Conservation (phyloP, 2,797 vertebrate genomes). For the Pangasius mekongensis region DNA sequence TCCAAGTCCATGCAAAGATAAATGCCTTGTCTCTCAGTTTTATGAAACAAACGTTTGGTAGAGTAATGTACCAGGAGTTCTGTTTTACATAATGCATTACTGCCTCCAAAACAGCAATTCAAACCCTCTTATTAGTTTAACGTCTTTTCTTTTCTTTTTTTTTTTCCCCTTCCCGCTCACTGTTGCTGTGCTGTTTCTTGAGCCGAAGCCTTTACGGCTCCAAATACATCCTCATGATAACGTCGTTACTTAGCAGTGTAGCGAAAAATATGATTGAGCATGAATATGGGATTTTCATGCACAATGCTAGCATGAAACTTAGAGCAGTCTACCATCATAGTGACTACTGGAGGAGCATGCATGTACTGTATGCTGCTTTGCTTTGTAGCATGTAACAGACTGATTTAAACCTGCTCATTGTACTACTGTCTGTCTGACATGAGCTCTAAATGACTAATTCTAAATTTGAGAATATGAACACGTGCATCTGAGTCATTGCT, state of each 20-base stretch:
- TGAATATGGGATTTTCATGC: not conserved
- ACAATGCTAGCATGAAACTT: not conserved
- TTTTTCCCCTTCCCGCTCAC: not conserved
- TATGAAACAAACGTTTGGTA: not conserved
- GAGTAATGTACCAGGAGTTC: not conserved
- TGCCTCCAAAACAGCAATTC: not conserved
- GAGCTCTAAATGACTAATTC: not conserved
- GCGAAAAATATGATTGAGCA: not conserved
- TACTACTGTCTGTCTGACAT: not conserved
- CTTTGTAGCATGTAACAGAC: not conserved
- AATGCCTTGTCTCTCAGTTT: not conserved
- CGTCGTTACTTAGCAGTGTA: not conserved
- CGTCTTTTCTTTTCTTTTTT: not conserved
- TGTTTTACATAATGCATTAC: not conserved
- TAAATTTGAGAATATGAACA: not conserved
- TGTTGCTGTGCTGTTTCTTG: slow-evolving; percentile 9
- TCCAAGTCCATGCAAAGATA: not conserved
- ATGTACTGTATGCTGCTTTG: no score
- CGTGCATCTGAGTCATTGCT: not conserved
- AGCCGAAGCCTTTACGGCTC: not conserved
- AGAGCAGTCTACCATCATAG: not conserved
- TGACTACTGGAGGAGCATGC: not conserved
- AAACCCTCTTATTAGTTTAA: slow-evolving; percentile 17
- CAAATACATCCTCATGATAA: not conserved
- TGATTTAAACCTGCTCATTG: not conserved